A percentile compares a stretch with the other conserved stretches of the same genome.
phyloP scores from a whole-genome alignment of 2,888 invertebrate species.

The Lepetodrilus schrolli region DNA sequence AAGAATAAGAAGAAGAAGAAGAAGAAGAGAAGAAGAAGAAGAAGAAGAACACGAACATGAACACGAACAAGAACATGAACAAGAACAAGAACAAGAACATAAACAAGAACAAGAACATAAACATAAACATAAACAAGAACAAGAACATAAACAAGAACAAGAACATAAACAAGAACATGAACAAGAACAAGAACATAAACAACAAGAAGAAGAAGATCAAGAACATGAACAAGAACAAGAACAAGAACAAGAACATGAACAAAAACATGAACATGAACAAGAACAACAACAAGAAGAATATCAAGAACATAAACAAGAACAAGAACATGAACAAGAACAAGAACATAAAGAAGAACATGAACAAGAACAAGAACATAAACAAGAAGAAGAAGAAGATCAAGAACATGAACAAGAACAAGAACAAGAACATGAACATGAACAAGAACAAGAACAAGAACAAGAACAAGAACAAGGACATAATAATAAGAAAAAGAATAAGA shows the following conservation, averaged over 20 bases:
- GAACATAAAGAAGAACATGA: conserved; percentile 15
- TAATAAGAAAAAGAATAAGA: neutral
- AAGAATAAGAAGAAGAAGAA: too few relatives aligned
- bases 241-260: neutral
- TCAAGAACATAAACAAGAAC: neutral
- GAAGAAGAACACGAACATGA: neutral
- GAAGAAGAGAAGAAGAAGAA: neutral
- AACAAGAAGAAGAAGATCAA: neutral
- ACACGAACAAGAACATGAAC: too few relatives aligned
- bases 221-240: conserved; percentile 10
- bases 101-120: neutral
- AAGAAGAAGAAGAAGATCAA: conserved; percentile 13
- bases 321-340: conserved; percentile 14
- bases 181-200: neutral
- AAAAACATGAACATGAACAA: neutral
- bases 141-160: conserved; percentile 7
- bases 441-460: neutral
- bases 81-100: too few relatives aligned
- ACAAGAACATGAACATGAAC: neutral
- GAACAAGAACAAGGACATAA: neutral
- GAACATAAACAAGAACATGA: too few relatives aligned
- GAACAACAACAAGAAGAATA: neutral
- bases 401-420: neutral
- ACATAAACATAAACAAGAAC: neutral
- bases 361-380: conserved; percentile 11